Evolutionary conservation across 2,888 invertebrate genomes (phyloP).

Genomic region (Troilus luridus): DNA sequence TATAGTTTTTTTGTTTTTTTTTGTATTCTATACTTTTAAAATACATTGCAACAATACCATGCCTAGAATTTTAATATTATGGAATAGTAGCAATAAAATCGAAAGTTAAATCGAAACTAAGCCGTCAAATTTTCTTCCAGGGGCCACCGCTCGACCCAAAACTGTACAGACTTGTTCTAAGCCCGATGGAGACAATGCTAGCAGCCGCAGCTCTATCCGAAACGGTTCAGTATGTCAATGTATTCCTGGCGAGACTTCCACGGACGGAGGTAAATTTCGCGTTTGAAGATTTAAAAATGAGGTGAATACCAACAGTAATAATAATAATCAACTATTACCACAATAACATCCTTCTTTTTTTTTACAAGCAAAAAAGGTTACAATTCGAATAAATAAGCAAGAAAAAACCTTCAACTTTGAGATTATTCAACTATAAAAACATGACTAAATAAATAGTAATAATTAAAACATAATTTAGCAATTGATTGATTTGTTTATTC

Average conservation of each 20-base stretch:
- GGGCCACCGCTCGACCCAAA: neutral
- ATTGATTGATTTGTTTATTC: neutral
- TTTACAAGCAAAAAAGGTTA: too few relatives aligned
- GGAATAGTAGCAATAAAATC: too few relatives aligned
- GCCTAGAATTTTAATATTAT: too few relatives aligned
- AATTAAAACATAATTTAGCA: neutral
- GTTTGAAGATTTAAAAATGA: neutral
- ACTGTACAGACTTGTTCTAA: neutral
- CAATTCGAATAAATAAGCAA: too few relatives aligned
- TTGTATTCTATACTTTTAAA: too few relatives aligned
- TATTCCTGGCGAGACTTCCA: constrained; percentile 6
- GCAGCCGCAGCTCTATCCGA: neutral
- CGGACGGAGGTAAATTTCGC: neutral
- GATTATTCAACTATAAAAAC: too few relatives aligned
- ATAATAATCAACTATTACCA: too few relatives aligned
- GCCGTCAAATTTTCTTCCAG: neutral
- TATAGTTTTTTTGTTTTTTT: too few relatives aligned
- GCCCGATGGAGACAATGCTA: constrained; percentile 20
- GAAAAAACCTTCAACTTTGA: too few relatives aligned
- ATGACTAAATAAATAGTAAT: neutral
- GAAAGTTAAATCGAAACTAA: neutral
- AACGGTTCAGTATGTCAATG: neutral
- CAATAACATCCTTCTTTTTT: too few relatives aligned
- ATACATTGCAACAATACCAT: too few relatives aligned
- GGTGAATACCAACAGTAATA: neutral